Evolutionary conservation across 2,797 vertebrate species (phyloP).

Genomic region (Myripristis murdjan): DNA sequence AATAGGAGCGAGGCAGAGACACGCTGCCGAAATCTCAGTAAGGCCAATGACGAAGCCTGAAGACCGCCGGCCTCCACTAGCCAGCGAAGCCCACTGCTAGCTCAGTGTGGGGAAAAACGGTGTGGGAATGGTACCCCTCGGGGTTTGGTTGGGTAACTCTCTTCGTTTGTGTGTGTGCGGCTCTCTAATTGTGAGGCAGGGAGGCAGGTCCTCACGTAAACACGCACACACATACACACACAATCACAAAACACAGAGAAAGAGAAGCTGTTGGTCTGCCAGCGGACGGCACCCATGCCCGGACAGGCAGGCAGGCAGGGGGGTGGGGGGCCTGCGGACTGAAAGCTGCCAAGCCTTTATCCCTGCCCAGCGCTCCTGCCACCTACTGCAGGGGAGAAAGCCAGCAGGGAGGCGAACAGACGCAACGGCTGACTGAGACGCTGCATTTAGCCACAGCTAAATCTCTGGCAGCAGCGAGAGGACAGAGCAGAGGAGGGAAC

Average conservation of each 20-base stretch:
- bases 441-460: slow-evolving; percentile 67
- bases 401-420: slow-evolving; percentile 43
- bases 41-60: slow-evolving; percentile 53
- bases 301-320: slow-evolving; percentile 61
- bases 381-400: slow-evolving; percentile 63
- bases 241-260: slow-evolving; percentile 49
- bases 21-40: slow-evolving; percentile 54
- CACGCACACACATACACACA: slow-evolving; percentile 48
- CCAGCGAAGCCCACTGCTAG: slow-evolving; percentile 33
- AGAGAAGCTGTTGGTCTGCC: slow-evolving; percentile 62
- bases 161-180: slow-evolving; percentile 55
- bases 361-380: slow-evolving; percentile 61
- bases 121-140: slow-evolving; percentile 37
- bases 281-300: slow-evolving; percentile 69
- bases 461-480: slow-evolving; percentile 64
- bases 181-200: slow-evolving; percentile 40
- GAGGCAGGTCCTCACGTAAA: slow-evolving; percentile 47
- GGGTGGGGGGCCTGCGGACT: slow-evolving; percentile 64
- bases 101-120: slow-evolving; percentile 47
- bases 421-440: slow-evolving; percentile 44
- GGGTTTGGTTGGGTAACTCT: slow-evolving; percentile 34
- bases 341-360: slow-evolving; percentile 69
- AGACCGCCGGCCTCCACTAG: slow-evolving; percentile 28
- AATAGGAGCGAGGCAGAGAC: slow-evolving; percentile 76
- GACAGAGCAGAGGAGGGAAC: slow-evolving; percentile 63